phyloP scores from a whole-genome alignment of 2,888 invertebrate species.

The Acronicta aceris region DNA sequence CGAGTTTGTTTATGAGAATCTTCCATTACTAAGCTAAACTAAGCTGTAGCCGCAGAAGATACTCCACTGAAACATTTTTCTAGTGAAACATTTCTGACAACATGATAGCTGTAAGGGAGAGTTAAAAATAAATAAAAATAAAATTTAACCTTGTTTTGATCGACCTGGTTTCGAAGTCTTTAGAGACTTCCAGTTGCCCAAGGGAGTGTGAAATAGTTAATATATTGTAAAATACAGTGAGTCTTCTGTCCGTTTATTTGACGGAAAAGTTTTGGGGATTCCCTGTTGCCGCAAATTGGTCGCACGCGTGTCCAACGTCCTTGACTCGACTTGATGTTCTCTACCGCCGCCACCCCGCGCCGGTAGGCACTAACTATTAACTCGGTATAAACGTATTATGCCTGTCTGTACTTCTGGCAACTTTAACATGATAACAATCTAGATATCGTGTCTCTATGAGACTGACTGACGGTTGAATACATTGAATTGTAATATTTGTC shows the following conservation, averaged over 20 bases:
- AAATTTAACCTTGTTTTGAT: neutral
- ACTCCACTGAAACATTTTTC: too few relatives aligned
- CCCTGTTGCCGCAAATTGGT: conserved; percentile 47
- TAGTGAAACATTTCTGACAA: too few relatives aligned
- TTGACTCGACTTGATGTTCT: conserved; percentile 44
- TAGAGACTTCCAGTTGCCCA: too few relatives aligned
- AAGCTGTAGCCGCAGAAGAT: too few relatives aligned
- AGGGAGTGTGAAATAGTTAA: neutral
- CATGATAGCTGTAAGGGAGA: too few relatives aligned
- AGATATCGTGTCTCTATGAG: conserved; percentile 8
- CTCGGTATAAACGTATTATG: conserved; percentile 12
- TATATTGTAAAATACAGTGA: neutral
- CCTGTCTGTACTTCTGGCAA: conserved; percentile 2
- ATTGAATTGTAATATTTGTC: conserved; percentile 24
- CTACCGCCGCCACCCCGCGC: neutral
- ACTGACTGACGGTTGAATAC: conserved; percentile 10
- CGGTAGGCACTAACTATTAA: conserved; percentile 27
- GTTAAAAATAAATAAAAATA: too few relatives aligned
- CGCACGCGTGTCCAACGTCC: conserved; percentile 36
- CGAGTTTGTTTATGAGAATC: too few relatives aligned
- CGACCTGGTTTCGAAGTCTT: neutral
- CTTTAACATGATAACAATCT: neutral
- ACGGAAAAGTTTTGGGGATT: conserved; percentile 34
- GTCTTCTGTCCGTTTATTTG: conserved; percentile 13
- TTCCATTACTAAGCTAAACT: too few relatives aligned